Percentiles rank a stretch among this genome's conserved stretches.
Conservation (phyloP, 2,888 invertebrate species). For the Dyspetes luteomarginatus region DNA sequence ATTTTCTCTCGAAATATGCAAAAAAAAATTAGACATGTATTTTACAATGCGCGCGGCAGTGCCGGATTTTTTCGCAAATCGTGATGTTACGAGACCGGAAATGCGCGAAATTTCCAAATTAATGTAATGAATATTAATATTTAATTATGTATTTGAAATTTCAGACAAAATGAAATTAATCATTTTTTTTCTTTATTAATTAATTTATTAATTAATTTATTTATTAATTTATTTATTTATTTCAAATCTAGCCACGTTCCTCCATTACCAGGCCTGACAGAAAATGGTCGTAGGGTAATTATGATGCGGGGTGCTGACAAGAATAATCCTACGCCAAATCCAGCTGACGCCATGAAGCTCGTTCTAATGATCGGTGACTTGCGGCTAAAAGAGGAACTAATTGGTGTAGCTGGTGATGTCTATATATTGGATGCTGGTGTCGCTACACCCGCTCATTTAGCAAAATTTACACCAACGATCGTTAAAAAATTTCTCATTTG, state of each 20-base stretch:
- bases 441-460: conserved; percentile 91
- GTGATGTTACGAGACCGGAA: conserved; percentile 90
- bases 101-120: conserved; percentile 88
- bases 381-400: conserved; percentile 89
- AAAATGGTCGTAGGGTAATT: conserved; percentile 91
- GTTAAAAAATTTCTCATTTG: conserved; percentile 94
- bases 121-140: conserved; percentile 86
- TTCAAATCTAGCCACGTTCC: conserved; percentile 87
- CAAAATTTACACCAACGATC: conserved; percentile 92
- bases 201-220: no score
- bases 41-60: conserved; percentile 93
- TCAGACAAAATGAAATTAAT: not conserved
- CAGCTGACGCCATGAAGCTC: conserved; percentile 92
- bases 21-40: conserved; percentile 94
- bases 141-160: not conserved
- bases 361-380: conserved; percentile 94
- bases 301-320: conserved; percentile 90
- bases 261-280: conserved; percentile 92
- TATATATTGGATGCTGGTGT: conserved; percentile 92
- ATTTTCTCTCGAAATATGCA: conserved; percentile 93
- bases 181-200: not conserved
- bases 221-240: not conserved
- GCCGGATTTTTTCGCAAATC: conserved; percentile 92
- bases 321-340: conserved; percentile 88
- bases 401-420: conserved; percentile 93